phyloP scores from a whole-genome alignment of 2,888 invertebrate species.

The Phengaris arion region DNA sequence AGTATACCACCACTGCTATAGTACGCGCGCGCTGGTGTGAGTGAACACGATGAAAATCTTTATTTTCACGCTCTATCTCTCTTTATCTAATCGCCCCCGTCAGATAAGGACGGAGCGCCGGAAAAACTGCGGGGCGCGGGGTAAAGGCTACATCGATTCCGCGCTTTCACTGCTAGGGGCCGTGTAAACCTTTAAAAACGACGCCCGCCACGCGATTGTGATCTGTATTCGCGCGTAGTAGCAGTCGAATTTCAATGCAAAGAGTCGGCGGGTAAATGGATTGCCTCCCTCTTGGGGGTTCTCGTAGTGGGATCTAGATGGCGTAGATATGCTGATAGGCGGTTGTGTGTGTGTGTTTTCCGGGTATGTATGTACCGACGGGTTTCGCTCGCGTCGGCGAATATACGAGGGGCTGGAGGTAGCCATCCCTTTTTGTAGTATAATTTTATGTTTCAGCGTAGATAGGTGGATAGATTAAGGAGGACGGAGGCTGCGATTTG shows the following conservation, averaged over 20 bases:
- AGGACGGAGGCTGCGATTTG: slow-evolving; percentile 79
- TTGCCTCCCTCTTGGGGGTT: slow-evolving; percentile 79
- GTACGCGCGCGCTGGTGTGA: slow-evolving; percentile 67
- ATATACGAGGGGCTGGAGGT: slow-evolving; percentile 76
- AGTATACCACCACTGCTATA: slow-evolving; percentile 58
- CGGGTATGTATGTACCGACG: slow-evolving; percentile 68
- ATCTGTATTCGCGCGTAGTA: slow-evolving; percentile 70
- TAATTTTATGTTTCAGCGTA: slow-evolving; percentile 76
- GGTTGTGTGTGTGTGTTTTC: slow-evolving; percentile 67
- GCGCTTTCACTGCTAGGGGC: slow-evolving; percentile 80
- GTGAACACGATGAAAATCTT: slow-evolving; percentile 81
- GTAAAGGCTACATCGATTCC: slow-evolving; percentile 80
- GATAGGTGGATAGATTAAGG: slow-evolving; percentile 78
- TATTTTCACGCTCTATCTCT: slow-evolving; percentile 80
- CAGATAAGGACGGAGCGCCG: slow-evolving; percentile 79
- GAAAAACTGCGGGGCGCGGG: slow-evolving; percentile 78
- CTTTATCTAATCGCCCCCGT: slow-evolving; percentile 78
- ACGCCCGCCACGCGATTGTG: slow-evolving; percentile 73
- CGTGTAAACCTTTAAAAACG: slow-evolving; percentile 80
- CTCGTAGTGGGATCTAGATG: slow-evolving; percentile 79
- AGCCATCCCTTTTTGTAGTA: slow-evolving; percentile 76
- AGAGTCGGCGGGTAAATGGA: slow-evolving; percentile 71
- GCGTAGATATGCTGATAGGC: slow-evolving; percentile 78
- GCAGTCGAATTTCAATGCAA: slow-evolving; percentile 65
- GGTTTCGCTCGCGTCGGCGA: slow-evolving; percentile 77